Percentiles rank a stretch among this genome's conserved stretches.
phyloP scores from a whole-genome alignment of 2,797 vertebrate species.

The Pseudomugil gertrudae region DNA sequence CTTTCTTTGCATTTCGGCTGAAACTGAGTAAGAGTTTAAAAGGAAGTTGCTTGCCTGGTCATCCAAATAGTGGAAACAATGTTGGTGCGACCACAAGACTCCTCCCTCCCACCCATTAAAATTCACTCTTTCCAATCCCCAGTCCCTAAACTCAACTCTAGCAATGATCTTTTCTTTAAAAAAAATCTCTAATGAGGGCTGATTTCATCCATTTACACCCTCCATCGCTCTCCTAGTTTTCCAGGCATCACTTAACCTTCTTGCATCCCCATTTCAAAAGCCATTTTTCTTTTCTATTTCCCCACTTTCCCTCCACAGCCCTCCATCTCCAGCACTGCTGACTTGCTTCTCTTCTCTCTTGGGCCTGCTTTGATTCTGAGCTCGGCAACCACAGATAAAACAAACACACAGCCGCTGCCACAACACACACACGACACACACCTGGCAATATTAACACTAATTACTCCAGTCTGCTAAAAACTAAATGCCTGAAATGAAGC shows the following conservation, averaged over 20 bases:
- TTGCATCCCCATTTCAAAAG: constrained; percentile 9
- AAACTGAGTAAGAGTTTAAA: constrained; percentile 56
- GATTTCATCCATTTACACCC: constrained; percentile 39
- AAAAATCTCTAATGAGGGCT: constrained; percentile 23
- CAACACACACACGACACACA: constrained; percentile 36
- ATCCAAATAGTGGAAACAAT: constrained; percentile 81
- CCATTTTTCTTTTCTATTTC: constrained; percentile 25
- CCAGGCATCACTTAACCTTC: neutral
- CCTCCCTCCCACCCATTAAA: constrained; percentile 66
- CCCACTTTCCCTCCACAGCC: constrained; percentile 40
- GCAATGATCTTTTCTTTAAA: constrained; percentile 29
- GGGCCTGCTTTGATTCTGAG: constrained; percentile 76
- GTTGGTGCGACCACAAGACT: constrained; percentile 65
- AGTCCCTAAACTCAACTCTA: constrained; percentile 39
- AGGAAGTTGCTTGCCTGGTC: constrained; percentile 69
- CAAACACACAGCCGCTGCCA: constrained; percentile 70
- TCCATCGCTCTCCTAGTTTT: constrained; percentile 5
- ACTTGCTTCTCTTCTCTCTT: constrained; percentile 72
- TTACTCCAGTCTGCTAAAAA: constrained; percentile 43
- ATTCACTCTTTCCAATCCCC: constrained; percentile 64
- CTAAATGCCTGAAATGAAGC: constrained; percentile 38
- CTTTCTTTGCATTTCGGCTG: constrained; percentile 52
- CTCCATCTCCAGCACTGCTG: constrained; percentile 73
- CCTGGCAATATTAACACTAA: constrained; percentile 61
- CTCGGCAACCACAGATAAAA: constrained; percentile 83